Evolutionary conservation across 1,140 invertebrate species (phyloP), one percentile per base, ranked within the genome.

Genomic region (Arctopsyche grandis): DNA sequence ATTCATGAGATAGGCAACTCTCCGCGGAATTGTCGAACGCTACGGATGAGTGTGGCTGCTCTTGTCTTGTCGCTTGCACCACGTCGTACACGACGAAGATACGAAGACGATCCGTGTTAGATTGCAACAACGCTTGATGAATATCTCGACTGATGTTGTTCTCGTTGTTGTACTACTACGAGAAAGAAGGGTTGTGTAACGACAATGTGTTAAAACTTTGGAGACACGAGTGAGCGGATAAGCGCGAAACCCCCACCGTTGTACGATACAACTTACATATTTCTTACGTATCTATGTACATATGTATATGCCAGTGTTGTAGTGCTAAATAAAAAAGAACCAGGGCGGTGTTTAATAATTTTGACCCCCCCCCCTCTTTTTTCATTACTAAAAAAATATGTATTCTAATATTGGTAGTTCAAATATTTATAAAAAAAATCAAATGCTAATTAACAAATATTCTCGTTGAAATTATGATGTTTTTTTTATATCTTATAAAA

Each of bases 1-100:
- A 66, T 66, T 66, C 60, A 66, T 66, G 24, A 66, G 48, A 10
- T 10, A 60, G 16, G 56, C 56, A 66, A 52, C 48, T 52, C 16
- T 52, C 29, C 16, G 16, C 16, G 10, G 48, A 52, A 52, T 52
- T 52, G 48, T 14, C 48, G 10, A 52, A 12, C 48, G 48, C 48
- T 12, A 14, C 48, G 48, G 48, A 10, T 10, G 10, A 52, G 16
- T 52, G 48, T 52, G n/a, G n/a, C n/a, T 52, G 48, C 16, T 52
- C 12, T 52, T 52, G 48, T 52, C 16, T 52, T 52, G 48, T 52
- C 48, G 48, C 48, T 52, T 5, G 48, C 48, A 52, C 48, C 48
- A 52, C 12, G 12, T 46, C 12, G 12, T 46, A 46, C 12, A 52
- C 16, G 12, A 14, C 48, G 48, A 12, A 38, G 48, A 52, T 60